A percentile compares a stretch with the other conserved stretches of the same genome.
phyloP scores from a whole-genome alignment of 2,113 vertebrate genomes.

The Fukomys damarensis region DNA sequence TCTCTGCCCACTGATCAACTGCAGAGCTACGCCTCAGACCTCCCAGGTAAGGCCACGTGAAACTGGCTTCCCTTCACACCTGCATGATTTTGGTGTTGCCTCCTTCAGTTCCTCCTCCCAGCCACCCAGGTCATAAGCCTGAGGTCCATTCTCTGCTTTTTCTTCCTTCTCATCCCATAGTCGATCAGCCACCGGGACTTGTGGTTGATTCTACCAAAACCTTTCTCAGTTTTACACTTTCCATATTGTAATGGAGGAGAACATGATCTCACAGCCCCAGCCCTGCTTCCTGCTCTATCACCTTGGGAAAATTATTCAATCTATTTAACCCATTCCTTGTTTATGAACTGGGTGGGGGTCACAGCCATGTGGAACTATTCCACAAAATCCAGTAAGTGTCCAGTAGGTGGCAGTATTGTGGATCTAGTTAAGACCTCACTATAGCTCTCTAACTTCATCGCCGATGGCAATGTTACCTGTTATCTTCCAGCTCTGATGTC shows the following conservation, averaged over 20 bases:
- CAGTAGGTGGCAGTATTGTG: rapidly evolving
- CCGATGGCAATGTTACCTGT: rapidly evolving
- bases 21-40: rapidly evolving
- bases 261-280: rapidly evolving
- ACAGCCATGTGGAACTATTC: background rate
- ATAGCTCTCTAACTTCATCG: background rate
- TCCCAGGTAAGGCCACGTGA: too few species aligned
- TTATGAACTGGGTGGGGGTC: background rate
- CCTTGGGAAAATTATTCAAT: background rate
- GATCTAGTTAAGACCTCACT: background rate
- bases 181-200: background rate
- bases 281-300: background rate
- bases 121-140: too few species aligned
- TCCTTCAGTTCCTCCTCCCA: background rate
- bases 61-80: background rate
- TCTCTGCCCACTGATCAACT: background rate
- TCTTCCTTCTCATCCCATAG: background rate
- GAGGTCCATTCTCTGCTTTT: background rate
- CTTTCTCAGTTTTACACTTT: background rate
- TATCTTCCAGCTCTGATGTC: background rate
- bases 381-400: background rate
- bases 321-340: background rate
- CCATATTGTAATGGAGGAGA: background rate
- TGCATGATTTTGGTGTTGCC: rapidly evolving
- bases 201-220: background rate